phyloP scores from a whole-genome alignment of 1,140 invertebrate species.

The Cyphomyrmex costatus region DNA sequence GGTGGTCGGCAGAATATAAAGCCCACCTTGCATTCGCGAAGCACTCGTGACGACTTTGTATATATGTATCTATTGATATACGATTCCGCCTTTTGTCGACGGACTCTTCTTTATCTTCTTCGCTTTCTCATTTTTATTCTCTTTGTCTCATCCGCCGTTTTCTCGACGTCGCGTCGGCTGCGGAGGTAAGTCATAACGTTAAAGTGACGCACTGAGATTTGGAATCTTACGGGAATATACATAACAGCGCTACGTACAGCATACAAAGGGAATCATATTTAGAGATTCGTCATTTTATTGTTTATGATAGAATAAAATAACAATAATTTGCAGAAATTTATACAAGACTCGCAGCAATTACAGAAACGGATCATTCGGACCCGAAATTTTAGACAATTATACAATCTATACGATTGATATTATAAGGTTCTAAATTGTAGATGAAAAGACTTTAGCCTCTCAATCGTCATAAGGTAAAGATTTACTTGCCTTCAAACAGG shows the following conservation, averaged over 20 bases:
- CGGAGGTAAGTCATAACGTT: conserved; percentile 33
- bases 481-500: no score
- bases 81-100: conserved; percentile 51
- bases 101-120: conserved; percentile 23
- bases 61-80: conserved; percentile 40
- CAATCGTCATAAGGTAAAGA: no score
- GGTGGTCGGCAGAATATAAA: conserved; percentile 51
- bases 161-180: background rate
- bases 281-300: background rate
- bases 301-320: background rate
- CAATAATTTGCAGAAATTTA: background rate
- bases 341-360: background rate
- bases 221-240: background rate
- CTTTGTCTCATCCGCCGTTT: conserved; percentile 38
- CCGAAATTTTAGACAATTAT: no score
- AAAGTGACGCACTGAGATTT: conserved; percentile 33
- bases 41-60: conserved; percentile 11
- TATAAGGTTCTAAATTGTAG: no score
- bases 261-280: conserved; percentile 12
- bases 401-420: no score
- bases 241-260: background rate
- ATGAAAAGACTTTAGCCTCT: no score
- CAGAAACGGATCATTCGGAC: no score
- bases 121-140: conserved; percentile 29
- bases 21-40: conserved; percentile 16